Evolutionary conservation across 2,888 invertebrate species (phyloP).

Genomic region (Heteromurus nitidus): DNA sequence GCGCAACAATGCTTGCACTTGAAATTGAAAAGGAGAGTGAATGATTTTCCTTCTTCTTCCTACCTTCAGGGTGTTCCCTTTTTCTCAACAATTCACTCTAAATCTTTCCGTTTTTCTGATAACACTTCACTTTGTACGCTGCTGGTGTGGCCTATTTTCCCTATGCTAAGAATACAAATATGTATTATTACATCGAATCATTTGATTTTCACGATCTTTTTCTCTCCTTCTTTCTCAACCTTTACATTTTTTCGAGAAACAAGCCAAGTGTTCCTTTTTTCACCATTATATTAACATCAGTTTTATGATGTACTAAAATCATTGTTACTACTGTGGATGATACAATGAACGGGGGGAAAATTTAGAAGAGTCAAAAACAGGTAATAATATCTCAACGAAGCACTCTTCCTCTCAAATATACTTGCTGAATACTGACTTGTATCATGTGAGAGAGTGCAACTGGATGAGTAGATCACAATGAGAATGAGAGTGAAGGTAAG

Average conservation of each 20-base stretch:
- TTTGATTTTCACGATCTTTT: constrained; percentile 44
- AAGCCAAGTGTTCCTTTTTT: constrained; percentile 15
- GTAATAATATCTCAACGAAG: no score
- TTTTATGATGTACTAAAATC: constrained; percentile 39
- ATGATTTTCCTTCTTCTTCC: constrained; percentile 36
- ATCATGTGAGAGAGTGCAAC: background rate
- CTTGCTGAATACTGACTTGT: no score
- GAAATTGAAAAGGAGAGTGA: constrained; percentile 63
- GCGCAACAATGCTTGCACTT: constrained; percentile 33
- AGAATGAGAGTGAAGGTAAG: background rate
- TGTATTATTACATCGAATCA: constrained; percentile 45
- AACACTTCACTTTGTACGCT: constrained; percentile 26
- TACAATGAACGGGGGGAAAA: no score
- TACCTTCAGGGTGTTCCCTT: constrained; percentile 61
- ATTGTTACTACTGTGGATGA: background rate
- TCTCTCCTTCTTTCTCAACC: constrained; percentile 9
- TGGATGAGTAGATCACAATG: background rate
- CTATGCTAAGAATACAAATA: constrained; percentile 48
- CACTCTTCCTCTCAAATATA: no score
- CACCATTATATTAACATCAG: constrained; percentile 22
- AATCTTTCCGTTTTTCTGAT: constrained; percentile 54
- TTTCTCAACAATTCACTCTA: constrained; percentile 51
- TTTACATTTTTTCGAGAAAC: constrained; percentile 24
- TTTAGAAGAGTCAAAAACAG: no score
- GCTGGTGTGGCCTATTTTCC: constrained; percentile 56